Evolutionary conservation across 2,888 invertebrate genomes (phyloP).

Genomic region (Helicoverpa assulta): DNA sequence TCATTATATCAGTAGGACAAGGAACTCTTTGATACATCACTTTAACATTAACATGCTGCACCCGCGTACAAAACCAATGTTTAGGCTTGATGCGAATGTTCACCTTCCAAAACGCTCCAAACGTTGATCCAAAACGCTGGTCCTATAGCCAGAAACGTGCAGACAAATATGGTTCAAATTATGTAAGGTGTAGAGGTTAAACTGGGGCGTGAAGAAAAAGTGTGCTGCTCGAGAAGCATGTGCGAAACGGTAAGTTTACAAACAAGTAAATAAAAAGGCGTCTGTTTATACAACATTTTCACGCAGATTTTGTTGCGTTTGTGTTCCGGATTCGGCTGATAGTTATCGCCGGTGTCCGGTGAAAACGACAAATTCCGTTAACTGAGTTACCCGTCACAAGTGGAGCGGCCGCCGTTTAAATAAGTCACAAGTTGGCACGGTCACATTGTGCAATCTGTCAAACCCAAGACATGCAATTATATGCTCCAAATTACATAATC

Average conservation of each 20-base stretch:
- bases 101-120: too few relatives aligned
- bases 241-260: slow-evolving; percentile 54
- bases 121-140: slow-evolving; percentile 32
- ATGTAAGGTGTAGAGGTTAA: slow-evolving; percentile 18
- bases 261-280: slow-evolving; percentile 58
- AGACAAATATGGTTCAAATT: slow-evolving; percentile 33
- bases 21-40: slow-evolving; percentile 45
- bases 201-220: slow-evolving; percentile 33
- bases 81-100: slow-evolving; percentile 53
- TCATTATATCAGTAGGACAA: slow-evolving; percentile 46
- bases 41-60: slow-evolving; percentile 36
- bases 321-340: slow-evolving; percentile 67
- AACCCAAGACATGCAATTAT: slow-evolving; percentile 42
- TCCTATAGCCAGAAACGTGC: slow-evolving; percentile 29
- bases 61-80: slow-evolving; percentile 44
- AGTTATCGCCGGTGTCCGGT: slow-evolving; percentile 61
- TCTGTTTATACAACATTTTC: slow-evolving; percentile 65
- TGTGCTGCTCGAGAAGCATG: slow-evolving; percentile 41
- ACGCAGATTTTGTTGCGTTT: slow-evolving; percentile 64
- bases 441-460: slow-evolving; percentile 52
- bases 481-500: slow-evolving; percentile 45
- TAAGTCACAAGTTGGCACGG: slow-evolving; percentile 56
- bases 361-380: slow-evolving; percentile 78
- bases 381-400: slow-evolving; percentile 58
- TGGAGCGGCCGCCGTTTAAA: slow-evolving; percentile 61